phyloP scores from a whole-genome alignment of 2,888 invertebrate genomes.

The Caenorhabditis sp. region DNA sequence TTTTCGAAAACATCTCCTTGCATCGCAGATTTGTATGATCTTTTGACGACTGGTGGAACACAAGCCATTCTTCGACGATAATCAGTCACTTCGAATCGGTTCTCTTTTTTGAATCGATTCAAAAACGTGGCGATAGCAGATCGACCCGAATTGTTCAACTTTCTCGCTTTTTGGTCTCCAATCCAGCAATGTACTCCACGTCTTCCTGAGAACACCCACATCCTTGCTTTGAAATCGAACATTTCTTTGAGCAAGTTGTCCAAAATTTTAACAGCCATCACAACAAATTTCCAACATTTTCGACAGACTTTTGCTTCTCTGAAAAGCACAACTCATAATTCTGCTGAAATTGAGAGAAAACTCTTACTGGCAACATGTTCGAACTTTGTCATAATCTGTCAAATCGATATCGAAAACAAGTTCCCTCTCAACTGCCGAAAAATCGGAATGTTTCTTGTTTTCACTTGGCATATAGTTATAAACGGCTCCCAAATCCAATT shows the following conservation, averaged over 20 bases:
- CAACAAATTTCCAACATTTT: conserved; percentile 97
- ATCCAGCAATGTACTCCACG: conserved; percentile 99
- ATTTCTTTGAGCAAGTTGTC: conserved; percentile 89
- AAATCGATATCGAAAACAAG: conserved; percentile 98
- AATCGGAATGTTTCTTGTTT: conserved; percentile 71
- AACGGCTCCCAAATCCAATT: conserved; percentile 95
- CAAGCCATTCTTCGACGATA: conserved; percentile 9
- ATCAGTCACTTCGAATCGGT: conserved; percentile 23
- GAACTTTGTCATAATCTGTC: conserved; percentile 96
- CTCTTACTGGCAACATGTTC: conserved; percentile 80
- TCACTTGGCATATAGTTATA: conserved; percentile 77
- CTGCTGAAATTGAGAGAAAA: neutral
- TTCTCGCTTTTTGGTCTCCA: conserved; percentile 85
- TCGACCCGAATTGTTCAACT: conserved; percentile 80
- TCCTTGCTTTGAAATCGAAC: conserved; percentile 89
- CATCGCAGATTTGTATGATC: conserved; percentile 55
- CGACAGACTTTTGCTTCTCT: conserved; percentile 86
- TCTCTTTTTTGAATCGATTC: conserved; percentile 73
- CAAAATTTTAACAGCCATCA: conserved; percentile 87
- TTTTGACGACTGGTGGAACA: conserved; percentile 48
- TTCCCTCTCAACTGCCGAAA: conserved; percentile 82
- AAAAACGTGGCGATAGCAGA: conserved; percentile 89
- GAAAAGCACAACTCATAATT: conserved; percentile 32
- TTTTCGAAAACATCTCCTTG: conserved; percentile 56
- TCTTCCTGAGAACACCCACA: conserved; percentile 98